phyloP scores from a whole-genome alignment of 2,888 invertebrate species.

The Melanostoma scalare region DNA sequence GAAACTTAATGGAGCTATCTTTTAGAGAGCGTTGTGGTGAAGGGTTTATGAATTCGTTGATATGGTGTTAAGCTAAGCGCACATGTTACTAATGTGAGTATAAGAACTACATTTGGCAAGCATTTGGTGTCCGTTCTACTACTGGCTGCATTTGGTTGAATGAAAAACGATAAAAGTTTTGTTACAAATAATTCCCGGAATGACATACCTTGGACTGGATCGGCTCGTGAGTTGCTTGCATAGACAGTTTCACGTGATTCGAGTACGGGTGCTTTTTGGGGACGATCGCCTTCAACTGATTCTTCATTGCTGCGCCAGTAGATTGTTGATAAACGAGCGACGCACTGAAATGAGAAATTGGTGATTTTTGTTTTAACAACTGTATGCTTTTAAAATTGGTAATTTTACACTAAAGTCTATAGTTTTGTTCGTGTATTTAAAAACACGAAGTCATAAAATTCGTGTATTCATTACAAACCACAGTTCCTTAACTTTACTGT shows the following conservation, averaged over 20 bases:
- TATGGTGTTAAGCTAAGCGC: slow-evolving; percentile 62
- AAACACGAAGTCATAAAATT: no score
- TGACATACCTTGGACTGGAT: slow-evolving; percentile 87
- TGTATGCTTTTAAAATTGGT: no score
- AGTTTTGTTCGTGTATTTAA: no score
- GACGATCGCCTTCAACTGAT: slow-evolving; percentile 87
- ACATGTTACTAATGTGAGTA: slow-evolving; percentile 58
- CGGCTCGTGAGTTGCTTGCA: slow-evolving; percentile 85
- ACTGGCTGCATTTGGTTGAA: slow-evolving; percentile 81
- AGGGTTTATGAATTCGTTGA: slow-evolving; percentile 63
- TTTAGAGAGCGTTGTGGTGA: slow-evolving; percentile 54
- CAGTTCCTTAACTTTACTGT: no score
- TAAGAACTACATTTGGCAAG: slow-evolving; percentile 65
- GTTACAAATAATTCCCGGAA: slow-evolving; percentile 82
- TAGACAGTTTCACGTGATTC: slow-evolving; percentile 87
- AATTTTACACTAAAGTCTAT: no score
- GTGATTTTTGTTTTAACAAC: no score
- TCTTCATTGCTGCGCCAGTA: slow-evolving; percentile 90
- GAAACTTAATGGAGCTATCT: slow-evolving; percentile 67
- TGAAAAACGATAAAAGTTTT: slow-evolving; percentile 82
- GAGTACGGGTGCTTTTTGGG: slow-evolving; percentile 86
- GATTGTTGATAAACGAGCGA: slow-evolving; percentile 87
- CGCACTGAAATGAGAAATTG: slow-evolving; percentile 82
- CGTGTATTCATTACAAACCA: no score
- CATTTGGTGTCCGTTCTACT: slow-evolving; percentile 59